phyloP scores from a whole-genome alignment of 2,888 invertebrate genomes.

The Dasypolia templi region DNA sequence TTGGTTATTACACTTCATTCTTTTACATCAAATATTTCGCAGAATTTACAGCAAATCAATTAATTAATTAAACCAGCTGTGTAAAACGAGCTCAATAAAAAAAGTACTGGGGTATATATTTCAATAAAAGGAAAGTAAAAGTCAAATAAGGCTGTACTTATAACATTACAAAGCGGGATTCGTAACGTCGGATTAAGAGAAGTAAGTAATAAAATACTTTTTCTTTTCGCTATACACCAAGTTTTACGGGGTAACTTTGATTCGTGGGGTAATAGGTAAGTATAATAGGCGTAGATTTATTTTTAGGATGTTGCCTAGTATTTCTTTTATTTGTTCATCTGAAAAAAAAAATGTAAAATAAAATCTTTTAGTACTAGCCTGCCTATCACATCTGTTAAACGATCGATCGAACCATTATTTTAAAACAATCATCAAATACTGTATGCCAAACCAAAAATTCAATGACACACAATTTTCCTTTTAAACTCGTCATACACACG shows the following conservation, averaged over 20 bases:
- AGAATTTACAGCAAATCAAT: not conserved
- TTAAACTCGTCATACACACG: slow-evolving; percentile 33
- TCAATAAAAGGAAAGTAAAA: slow-evolving; percentile 38
- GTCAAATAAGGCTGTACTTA: slow-evolving; percentile 17
- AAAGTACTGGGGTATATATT: slow-evolving; percentile 17
- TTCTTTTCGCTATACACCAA: slow-evolving; percentile 9
- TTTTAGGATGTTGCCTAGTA: not conserved
- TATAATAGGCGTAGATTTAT: not conserved
- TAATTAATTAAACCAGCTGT: not conserved
- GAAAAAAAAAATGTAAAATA: not conserved
- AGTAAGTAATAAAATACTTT: slow-evolving; percentile 28
- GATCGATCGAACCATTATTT: not conserved
- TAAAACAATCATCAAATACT: not conserved
- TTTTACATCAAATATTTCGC: slow-evolving; percentile 8
- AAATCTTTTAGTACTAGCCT: not conserved
- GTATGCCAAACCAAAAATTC: not conserved
- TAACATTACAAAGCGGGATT: slow-evolving; percentile 24
- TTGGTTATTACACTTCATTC: not conserved
- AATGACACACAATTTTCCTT: not conserved
- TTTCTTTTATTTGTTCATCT: not conserved
- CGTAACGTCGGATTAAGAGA: slow-evolving; percentile 10
- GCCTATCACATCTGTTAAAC: not conserved
- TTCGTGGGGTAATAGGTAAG: slow-evolving; percentile 5
- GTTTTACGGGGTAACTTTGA: slow-evolving; percentile 22
- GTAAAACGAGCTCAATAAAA: slow-evolving; percentile 20